Evolutionary conservation across 2,888 invertebrate species (phyloP).

Genomic region (Cephus nigrinus): DNA sequence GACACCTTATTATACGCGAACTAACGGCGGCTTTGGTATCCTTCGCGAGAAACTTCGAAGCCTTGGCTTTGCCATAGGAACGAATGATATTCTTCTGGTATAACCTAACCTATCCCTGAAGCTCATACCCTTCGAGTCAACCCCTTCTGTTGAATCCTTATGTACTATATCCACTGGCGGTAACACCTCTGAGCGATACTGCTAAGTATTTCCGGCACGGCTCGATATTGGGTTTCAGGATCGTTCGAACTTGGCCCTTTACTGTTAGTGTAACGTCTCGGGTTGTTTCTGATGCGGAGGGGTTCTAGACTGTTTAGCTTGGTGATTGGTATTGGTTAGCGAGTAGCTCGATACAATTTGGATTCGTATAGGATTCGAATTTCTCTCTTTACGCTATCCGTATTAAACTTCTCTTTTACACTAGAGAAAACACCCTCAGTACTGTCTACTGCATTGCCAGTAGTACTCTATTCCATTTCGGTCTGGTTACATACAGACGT

Average conservation of each 20-base stretch:
- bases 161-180: background rate
- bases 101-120: background rate
- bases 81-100: background rate
- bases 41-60: constrained; percentile 9
- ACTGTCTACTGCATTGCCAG: background rate
- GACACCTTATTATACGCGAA: constrained; percentile 65
- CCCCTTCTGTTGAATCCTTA: background rate
- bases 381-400: background rate
- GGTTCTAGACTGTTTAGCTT: background rate
- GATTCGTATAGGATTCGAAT: background rate
- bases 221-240: background rate
- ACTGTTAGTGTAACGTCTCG: background rate
- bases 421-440: background rate
- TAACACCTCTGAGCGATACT: background rate
- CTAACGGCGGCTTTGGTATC: constrained; percentile 26
- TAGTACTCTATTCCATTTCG: background rate
- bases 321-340: background rate
- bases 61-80: background rate
- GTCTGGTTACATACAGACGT: background rate
- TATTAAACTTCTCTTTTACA: background rate
- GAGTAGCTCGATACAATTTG: background rate
- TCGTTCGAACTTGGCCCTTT: background rate
- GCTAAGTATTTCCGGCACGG: background rate
- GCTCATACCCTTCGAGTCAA: background rate
- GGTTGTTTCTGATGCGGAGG: background rate